Evolutionary conservation across 1,140 invertebrate genomes (phyloP).

Genomic region (Matsumurasca onukii): DNA sequence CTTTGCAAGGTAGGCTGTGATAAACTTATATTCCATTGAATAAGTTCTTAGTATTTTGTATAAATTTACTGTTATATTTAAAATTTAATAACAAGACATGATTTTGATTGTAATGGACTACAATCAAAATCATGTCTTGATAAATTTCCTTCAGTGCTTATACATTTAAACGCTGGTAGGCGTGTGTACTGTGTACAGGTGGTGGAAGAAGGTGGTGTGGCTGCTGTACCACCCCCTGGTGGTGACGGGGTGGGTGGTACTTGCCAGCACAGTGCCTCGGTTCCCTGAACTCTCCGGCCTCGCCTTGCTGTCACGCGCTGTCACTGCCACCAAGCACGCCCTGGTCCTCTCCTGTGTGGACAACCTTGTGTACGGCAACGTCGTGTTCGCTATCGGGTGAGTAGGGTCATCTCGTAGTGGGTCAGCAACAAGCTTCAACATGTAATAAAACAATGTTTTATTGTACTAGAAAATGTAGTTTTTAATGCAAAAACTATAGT

Average conservation of each 20-base stretch:
- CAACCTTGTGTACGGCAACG: constrained; percentile 65
- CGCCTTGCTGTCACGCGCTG: constrained; percentile 53
- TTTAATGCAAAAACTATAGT: neutral
- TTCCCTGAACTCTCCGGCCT: constrained; percentile 60
- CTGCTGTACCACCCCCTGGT: constrained; percentile 70
- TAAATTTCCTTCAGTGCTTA: too few relatives aligned
- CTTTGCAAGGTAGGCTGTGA: too few relatives aligned
- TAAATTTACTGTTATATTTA: too few relatives aligned
- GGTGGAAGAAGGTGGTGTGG: constrained; percentile 53
- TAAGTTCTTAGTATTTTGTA: too few relatives aligned
- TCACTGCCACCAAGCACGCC: constrained; percentile 70
- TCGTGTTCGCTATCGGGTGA: constrained; percentile 9
- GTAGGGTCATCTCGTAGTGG: neutral
- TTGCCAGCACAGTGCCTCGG: constrained; percentile 58
- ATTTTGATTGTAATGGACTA: too few relatives aligned
- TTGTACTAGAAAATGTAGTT: neutral
- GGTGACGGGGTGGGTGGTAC: constrained; percentile 58
- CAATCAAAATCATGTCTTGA: too few relatives aligned
- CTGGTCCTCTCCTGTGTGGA: constrained; percentile 80
- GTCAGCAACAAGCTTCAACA: neutral
- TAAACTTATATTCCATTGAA: too few relatives aligned
- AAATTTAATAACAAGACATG: too few relatives aligned
- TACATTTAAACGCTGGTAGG: too few relatives aligned
- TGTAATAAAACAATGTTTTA: neutral
- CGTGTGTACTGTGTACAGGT: too few relatives aligned